These are phyloP conservation scores for Sapayoa aenigma DNA, from an alignment of 2,113 vertebrate genomes.

Conservation along the genomic window DNA sequence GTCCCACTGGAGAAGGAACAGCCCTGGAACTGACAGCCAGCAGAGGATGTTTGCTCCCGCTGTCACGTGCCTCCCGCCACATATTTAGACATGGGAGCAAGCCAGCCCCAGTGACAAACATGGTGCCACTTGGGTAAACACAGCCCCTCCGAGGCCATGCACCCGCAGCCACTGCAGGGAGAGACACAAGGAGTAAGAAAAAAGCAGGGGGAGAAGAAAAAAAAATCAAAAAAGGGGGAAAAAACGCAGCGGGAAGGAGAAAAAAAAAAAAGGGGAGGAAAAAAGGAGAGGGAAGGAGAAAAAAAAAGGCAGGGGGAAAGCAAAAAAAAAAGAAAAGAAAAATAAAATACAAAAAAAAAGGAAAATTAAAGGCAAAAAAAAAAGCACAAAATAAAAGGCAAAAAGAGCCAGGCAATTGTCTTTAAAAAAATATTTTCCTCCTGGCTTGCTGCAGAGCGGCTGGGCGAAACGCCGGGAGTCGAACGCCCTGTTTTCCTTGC, in stretches of 20 bases:
- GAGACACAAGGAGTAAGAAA: not conserved
- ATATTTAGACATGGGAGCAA: conserved; percentile 11
- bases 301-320: no score
- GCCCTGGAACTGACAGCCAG: not conserved
- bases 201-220: not conserved
- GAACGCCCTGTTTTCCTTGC: not conserved
- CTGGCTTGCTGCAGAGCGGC: not conserved
- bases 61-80: not conserved
- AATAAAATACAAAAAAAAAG: not conserved
- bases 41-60: conserved; percentile 2
- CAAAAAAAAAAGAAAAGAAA: not conserved
- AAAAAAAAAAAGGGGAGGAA: accelerated
- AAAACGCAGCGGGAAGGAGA: not conserved
- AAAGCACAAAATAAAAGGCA: not conserved
- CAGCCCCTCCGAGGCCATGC: not conserved
- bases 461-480: not conserved
- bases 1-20: accelerated
- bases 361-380: not conserved
- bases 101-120: not conserved
- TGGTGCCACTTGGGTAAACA: conserved; percentile 20
- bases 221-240: accelerated
- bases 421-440: conserved; percentile 21
- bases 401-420: not conserved
- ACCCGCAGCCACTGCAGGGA: accelerated
- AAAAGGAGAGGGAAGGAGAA: not conserved